A percentile compares a stretch with the other conserved stretches of the same genome.
These are phyloP conservation scores for Furnarius figulus DNA, from an alignment of 2,113 vertebrate species.

Conservation along the genomic window DNA sequence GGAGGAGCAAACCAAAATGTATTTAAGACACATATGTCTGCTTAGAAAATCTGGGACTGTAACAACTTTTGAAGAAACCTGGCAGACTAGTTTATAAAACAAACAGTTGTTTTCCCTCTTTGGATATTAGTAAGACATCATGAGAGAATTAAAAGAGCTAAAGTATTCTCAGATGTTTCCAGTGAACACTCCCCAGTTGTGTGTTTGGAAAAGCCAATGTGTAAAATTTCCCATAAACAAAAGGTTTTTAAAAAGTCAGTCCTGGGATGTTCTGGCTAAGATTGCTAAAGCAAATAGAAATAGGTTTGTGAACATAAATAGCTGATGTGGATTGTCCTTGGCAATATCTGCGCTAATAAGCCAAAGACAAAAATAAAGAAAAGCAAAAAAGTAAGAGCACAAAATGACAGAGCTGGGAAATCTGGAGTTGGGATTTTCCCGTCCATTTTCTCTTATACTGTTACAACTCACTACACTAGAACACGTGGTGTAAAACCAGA, in stretches of 20 bases:
- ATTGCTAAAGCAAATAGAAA: conserved; percentile 37
- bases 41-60: neutral
- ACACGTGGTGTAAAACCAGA: neutral
- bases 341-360: conserved; percentile 27
- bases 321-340: conserved; percentile 50
- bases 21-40: conserved; percentile 2
- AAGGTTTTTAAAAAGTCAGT: conserved; percentile 67
- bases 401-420: neutral
- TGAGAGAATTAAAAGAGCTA: conserved; percentile 72
- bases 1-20: conserved; percentile 7
- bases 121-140: conserved; percentile 70
- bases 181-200: conserved; percentile 46
- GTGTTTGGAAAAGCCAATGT: conserved; percentile 70
- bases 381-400: neutral
- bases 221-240: conserved; percentile 76
- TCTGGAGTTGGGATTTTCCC: neutral
- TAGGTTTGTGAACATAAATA: conserved; percentile 66
- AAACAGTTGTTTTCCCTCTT: conserved; percentile 51
- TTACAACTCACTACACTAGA: neutral
- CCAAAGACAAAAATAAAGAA: neutral
- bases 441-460: neutral
- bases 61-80: conserved; percentile 68
- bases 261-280: conserved; percentile 70
- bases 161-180: conserved; percentile 76
- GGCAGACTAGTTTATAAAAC: conserved; percentile 38